phyloP scores from a whole-genome alignment of 2,888 invertebrate genomes.

The Hedychridium roseum region DNA sequence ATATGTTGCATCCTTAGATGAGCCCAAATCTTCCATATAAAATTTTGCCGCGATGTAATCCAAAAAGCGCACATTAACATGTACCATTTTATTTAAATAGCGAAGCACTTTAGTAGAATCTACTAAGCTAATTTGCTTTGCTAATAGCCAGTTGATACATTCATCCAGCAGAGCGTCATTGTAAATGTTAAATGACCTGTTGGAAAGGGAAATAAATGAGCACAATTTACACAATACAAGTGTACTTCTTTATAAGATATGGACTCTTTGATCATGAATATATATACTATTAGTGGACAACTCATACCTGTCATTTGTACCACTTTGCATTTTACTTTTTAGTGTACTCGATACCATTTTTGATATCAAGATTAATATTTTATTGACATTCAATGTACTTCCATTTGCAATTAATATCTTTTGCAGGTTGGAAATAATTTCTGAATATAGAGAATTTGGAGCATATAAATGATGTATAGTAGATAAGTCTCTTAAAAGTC shows the following conservation, averaged over 20 bases:
- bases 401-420: no score
- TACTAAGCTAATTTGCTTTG: conserved; percentile 66
- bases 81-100: conserved; percentile 58
- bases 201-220: not conserved
- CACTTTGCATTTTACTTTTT: no score
- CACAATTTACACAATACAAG: not conserved
- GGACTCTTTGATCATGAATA: not conserved
- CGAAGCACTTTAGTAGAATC: conserved; percentile 62
- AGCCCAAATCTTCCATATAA: conserved; percentile 59
- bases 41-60: conserved; percentile 69
- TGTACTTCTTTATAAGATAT: not conserved
- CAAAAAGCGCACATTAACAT: conserved; percentile 68
- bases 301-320: no score
- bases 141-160: conserved; percentile 52
- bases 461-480: not conserved
- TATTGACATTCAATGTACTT: no score
- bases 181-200: conserved; percentile 66
- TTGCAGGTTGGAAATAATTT: conserved; percentile 11
- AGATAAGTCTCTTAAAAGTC: not conserved
- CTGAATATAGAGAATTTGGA: conserved; percentile 8
- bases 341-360: no score
- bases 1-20: conserved; percentile 62
- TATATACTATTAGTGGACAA: no score
- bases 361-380: no score
- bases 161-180: conserved; percentile 70